Base-by-base conservation (phyloP, 2,888 invertebrate species). In the Watsonalla cultraria region DNA sequence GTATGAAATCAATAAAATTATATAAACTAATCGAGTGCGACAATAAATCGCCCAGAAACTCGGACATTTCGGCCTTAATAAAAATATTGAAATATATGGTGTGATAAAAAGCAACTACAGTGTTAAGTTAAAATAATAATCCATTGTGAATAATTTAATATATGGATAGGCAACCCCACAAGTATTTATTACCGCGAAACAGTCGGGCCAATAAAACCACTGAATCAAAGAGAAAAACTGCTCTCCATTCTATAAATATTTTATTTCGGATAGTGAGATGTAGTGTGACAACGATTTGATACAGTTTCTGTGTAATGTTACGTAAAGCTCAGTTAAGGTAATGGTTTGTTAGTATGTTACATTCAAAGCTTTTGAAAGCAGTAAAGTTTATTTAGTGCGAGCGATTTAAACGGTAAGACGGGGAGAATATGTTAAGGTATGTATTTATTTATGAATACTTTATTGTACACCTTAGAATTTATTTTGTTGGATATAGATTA, bases 141-240 rank as follows among this genome's bases (percentile, higher is more conserved):
- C 74, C 79, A 72, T 84, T 73, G 86, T 78, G 80, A 84, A 86
- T 89, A 89, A 90, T 89, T 88, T 88, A 88, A 89, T 90, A 86
- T 89, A 89, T 85, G 70, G 76, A 66, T 58, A 24, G 61, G 60
- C 72, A 71, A 70, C 74, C 86, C 84, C 70, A 66, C 71, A 69
- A 80, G 82, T 86, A 89, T 88, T 82, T 87, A 86, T 88, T 84
- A 86, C 84, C 79, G 78, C 83, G 79, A 80, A 84, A 80, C 82
- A 81, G 81, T 71, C 80, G 69, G 74, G 75, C 88, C 90, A 90
- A 90, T 90, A 90, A 87, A 90, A 89, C 87, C 88, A 89, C 83
- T 90, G 90, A 90, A 90, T 90, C 90, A 90, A 89, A 89, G 88
- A 89, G 90, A 90, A 90, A 89, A 90, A 90, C 79, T 89, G 85